Evolutionary conservation across 2,113 vertebrate species (phyloP), one percentile per base, ranked within the genome.

Genomic region (Ammodytes dubius): DNA sequence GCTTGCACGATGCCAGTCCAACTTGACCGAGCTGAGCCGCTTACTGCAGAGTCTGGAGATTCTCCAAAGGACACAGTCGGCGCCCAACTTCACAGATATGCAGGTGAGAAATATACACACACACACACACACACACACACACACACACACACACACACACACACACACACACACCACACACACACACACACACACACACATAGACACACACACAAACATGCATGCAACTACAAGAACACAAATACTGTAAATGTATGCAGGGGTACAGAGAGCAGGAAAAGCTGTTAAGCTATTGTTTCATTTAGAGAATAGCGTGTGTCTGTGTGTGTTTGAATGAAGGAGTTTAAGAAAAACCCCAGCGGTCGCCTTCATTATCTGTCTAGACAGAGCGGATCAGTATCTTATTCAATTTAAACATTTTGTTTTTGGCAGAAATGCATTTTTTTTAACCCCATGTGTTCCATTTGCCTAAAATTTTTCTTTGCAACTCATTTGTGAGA

Each of bases 41-140:
- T 95, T 99, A 79, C 93, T 99, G 88, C 97, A 99, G 93, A 99
- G 97, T 92, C 93, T 99, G 94, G 98, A 99, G 95, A 99, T 99
- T 86, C 94, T 99, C 45, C 98, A 99, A 86, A 97, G 98, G 93
- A 99, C 98, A 64, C 98, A 99, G 88, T 99, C 98, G 53, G 98
- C 97, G 1, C 98, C 98, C 59, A 99, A 97, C 91, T 99, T 99
- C 93, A 98, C 96, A 84, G 98, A 99, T 77, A 87, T 92, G 89
- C 85, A 93, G 94, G 88, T 93, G 77, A 87, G 86, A 39, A 47
- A 73, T 10, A 79, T 19, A 58, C n/a, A 10, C 46, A 50, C 6
- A 49, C 52, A 46, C 19, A 42, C 42, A 56, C 6, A 81, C 59
- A 54, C 4, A 71, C 49, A 37, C n/a, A 13, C 19, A 50, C 1